phyloP scores from a whole-genome alignment of 2,797 vertebrate genomes.

The Sciaenops ocellatus region DNA sequence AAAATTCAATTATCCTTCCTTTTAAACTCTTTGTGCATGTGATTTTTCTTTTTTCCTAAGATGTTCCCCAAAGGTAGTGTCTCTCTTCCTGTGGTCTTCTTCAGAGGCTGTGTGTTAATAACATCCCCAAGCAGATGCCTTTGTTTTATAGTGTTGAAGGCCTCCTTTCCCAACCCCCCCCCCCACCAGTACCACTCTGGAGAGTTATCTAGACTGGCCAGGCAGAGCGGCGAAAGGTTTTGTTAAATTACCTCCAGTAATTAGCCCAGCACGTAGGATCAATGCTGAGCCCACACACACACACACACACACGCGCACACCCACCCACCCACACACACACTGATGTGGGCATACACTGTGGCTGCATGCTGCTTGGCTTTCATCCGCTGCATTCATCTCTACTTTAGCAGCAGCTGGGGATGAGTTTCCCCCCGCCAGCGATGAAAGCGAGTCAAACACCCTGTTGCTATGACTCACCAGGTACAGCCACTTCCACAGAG shows the following conservation, averaged over 20 bases:
- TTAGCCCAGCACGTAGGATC: slow-evolving; percentile 67
- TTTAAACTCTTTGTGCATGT: slow-evolving; percentile 54
- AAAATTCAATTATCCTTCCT: slow-evolving; percentile 74
- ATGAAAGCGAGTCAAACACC: slow-evolving; percentile 33
- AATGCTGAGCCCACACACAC: slow-evolving; percentile 42
- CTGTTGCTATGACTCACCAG: slow-evolving; percentile 54
- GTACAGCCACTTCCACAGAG: slow-evolving; percentile 38
- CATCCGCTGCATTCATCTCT: slow-evolving; percentile 59
- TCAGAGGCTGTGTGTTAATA: slow-evolving; percentile 72
- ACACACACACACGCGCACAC: neutral
- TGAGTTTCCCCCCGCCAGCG: slow-evolving; percentile 17
- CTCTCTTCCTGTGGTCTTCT: slow-evolving; percentile 48
- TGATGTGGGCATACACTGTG: slow-evolving; percentile 27
- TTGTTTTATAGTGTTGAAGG: slow-evolving; percentile 56
- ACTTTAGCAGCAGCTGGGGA: slow-evolving; percentile 46
- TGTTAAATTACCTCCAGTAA: slow-evolving; percentile 83
- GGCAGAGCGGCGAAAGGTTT: slow-evolving; percentile 78
- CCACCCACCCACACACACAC: neutral
- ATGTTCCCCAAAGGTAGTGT: slow-evolving; percentile 63
- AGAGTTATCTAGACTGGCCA: slow-evolving; percentile 84
- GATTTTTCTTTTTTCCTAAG: slow-evolving; percentile 25
- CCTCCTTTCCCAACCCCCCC: slow-evolving; percentile 1
- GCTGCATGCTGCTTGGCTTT: slow-evolving; percentile 58
- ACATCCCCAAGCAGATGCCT: slow-evolving; percentile 66
- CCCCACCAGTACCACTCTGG: slow-evolving; percentile 36